Evolutionary conservation across 1,140 invertebrate species (phyloP), one percentile per base, ranked within the genome.

Genomic region (Cotesia vestalis): DNA sequence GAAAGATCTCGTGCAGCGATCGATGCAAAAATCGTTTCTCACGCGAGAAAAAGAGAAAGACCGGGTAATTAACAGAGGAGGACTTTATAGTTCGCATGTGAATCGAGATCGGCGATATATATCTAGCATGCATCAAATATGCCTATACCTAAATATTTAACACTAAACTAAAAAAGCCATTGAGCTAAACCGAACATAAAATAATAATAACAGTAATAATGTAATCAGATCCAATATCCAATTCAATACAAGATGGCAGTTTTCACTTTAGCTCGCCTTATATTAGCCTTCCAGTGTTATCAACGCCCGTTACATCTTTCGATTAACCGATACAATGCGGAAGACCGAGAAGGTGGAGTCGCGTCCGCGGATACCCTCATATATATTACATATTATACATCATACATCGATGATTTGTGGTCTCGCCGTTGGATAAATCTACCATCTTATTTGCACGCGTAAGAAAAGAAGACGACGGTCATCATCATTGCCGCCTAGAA

Each of bases 391-490:
- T 72, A 40, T 40, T 27, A 27, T 27, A 27, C 27, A 27, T 27
- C 27, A 27, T 27, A 27, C 27, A 27, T 74, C 57, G 51, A 74
- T 78, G 78, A 79, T 79, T 79, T 79, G 75, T 77, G 70, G 62
- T 71, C 69, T 63, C 62, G 38, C 55, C 59, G 69, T 55, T 46
- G 62, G 66, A 72, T 76, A 76, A 76, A 76, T 76, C 72, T 76
- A 34, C 46, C 17, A 11, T 61, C 55, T 63, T 52, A 46, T 46
- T 46, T 53, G 27, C 51, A 55, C 59, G 52, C 59, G 20, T 36
- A 60, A 34, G 38, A 52, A 51, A 27, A 46, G 55, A 38, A 53
- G 27, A 60, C 4, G 36, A 60, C 4, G 36, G 60, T 12, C 60
- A 20, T 34, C 11, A 20, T 34, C 60, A 34, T 27, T 27, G 8